Conservation (phyloP, 2,888 invertebrate species). For the Linnaemya tessellans region DNA sequence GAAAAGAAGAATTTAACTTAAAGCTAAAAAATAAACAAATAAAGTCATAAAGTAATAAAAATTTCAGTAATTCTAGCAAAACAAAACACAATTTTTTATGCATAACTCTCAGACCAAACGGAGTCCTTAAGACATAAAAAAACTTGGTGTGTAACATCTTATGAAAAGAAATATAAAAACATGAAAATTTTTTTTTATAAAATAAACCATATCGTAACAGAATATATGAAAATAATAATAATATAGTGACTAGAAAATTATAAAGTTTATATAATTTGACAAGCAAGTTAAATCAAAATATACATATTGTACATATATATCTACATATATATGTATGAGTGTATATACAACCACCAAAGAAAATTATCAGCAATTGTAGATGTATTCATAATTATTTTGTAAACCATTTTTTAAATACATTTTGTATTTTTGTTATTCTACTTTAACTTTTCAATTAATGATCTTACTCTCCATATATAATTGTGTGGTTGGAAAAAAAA, state of each 20-base stretch:
- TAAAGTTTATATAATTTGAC: not conserved
- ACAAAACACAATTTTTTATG: slow-evolving; percentile 23
- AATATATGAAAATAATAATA: not conserved
- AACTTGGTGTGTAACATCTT: not conserved
- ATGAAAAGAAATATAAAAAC: not conserved
- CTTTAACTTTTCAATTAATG: slow-evolving; percentile 36
- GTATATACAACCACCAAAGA: too few species aligned
- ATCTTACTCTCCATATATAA: slow-evolving; percentile 25
- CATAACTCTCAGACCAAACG: slow-evolving; percentile 51
- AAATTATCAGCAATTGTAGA: not conserved
- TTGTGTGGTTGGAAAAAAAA: slow-evolving; percentile 15
- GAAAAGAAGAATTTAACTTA: slow-evolving; percentile 31
- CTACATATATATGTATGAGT: too few species aligned
- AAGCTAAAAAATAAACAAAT: slow-evolving; percentile 54
- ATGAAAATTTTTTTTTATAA: slow-evolving; percentile 1
- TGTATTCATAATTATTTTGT: not conserved
- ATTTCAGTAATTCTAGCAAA: slow-evolving; percentile 28
- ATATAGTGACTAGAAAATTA: not conserved
- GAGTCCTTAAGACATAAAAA: slow-evolving; percentile 47
- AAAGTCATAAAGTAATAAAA: slow-evolving; percentile 58
- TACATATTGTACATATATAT: not conserved
- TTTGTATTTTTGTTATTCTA: slow-evolving; percentile 6
- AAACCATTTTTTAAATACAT: not conserved
- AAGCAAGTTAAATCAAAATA: slow-evolving; percentile 41
- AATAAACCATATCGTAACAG: not conserved